These are phyloP conservation scores for Drosophila borealis DNA, from an alignment of 2,888 invertebrate genomes.

Conservation along the genomic window DNA sequence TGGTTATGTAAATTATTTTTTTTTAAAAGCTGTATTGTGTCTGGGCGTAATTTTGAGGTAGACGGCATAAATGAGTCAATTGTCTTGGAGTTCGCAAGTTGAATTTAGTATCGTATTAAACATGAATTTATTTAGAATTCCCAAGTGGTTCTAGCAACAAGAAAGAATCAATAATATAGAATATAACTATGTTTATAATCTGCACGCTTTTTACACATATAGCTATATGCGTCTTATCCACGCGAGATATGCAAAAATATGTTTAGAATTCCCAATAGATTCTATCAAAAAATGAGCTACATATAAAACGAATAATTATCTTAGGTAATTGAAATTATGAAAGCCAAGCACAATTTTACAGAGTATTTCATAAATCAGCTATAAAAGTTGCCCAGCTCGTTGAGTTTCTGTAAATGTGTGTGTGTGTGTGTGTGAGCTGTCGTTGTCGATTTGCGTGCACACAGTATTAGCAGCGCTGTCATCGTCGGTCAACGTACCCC, in stretches of 20 bases:
- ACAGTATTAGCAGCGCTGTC: conserved; percentile 52
- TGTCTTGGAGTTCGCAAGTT: neutral
- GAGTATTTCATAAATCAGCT: conserved; percentile 18
- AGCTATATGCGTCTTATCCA: no score
- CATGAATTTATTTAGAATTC: conserved; percentile 25
- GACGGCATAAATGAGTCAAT: neutral
- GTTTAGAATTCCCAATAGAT: neutral
- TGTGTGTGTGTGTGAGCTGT: conserved; percentile 3
- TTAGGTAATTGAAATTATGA: neutral
- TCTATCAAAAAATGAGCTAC: neutral
- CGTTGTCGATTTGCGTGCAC: conserved; percentile 43
- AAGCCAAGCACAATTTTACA: neutral
- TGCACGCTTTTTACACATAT: neutral
- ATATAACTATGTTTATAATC: neutral
- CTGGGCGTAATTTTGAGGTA: neutral
- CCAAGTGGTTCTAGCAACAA: conserved; percentile 10
- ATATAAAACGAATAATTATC: neutral
- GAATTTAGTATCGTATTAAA: neutral
- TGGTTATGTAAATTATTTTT: neutral
- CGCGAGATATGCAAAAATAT: no score
- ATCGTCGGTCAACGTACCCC: conserved; percentile 41
- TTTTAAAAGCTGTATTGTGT: neutral
- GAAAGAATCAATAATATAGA: neutral
- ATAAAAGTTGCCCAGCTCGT: neutral
- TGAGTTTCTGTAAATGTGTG: neutral